phyloP scores from a whole-genome alignment of 2,113 vertebrate species.

The Oxyura jamaicensis region DNA sequence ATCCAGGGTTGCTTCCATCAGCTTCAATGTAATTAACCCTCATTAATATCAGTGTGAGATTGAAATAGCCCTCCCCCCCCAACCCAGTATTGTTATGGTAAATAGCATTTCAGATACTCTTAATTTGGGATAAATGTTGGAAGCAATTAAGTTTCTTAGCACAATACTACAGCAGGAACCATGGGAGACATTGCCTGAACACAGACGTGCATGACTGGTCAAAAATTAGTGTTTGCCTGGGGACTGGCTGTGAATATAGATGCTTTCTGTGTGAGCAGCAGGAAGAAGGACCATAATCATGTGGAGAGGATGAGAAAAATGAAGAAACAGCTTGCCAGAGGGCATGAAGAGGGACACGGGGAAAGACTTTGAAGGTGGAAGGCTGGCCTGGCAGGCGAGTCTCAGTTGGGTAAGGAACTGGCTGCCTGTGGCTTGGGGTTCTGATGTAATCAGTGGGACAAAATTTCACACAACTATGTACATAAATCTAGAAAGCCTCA shows the following conservation, averaged over 20 bases:
- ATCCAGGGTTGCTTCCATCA: background rate
- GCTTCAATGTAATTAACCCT: background rate
- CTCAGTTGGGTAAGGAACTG: background rate
- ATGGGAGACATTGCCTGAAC: background rate
- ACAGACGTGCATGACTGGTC: background rate
- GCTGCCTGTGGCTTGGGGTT: background rate
- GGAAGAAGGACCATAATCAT: background rate
- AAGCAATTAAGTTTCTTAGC: background rate
- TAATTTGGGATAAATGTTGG: background rate
- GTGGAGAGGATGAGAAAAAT: background rate
- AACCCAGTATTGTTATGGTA: background rate
- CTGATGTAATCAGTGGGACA: background rate
- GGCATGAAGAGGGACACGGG: background rate
- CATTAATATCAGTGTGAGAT: background rate
- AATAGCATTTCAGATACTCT: background rate
- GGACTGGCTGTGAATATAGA: background rate
- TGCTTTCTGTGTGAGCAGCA: background rate
- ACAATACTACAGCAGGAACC: background rate
- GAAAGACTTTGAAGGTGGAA: background rate
- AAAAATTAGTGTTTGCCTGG: background rate
- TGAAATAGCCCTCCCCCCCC: background rate
- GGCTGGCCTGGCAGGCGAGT: background rate
- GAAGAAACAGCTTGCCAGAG: background rate
- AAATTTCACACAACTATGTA: background rate
- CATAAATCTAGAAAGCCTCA: background rate